These are phyloP conservation scores for Poeciliopsis turneri DNA, from an alignment of 2,797 vertebrate genomes.

Conservation along the genomic window DNA sequence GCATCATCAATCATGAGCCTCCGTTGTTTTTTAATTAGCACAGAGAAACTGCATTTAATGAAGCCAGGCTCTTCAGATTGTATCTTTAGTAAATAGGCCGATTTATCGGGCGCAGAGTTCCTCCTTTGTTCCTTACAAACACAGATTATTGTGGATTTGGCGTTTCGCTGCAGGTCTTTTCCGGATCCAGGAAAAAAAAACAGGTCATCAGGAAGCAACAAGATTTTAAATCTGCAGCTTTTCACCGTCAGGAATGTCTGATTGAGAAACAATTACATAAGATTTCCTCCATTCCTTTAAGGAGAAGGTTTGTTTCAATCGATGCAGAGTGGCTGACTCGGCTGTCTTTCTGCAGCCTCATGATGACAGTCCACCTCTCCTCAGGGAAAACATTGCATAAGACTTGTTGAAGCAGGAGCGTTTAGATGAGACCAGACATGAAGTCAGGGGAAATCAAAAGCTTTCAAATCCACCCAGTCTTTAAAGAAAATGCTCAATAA, in stretches of 20 bases:
- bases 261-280: conserved; percentile 26
- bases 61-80: neutral
- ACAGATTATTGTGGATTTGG: conserved; percentile 17
- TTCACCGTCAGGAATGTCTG: conserved; percentile 12
- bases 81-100: neutral
- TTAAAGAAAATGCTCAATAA: neutral
- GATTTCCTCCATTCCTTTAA: neutral
- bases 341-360: conserved; percentile 26
- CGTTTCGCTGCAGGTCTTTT: conserved; percentile 3
- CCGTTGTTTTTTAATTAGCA: neutral
- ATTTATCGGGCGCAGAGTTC: neutral
- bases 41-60: neutral
- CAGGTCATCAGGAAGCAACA: conserved; percentile 16
- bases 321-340: conserved; percentile 19
- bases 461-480: neutral
- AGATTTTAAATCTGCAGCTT: conserved; percentile 30
- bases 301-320: conserved; percentile 18
- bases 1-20: neutral
- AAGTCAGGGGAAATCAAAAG: conserved; percentile 1
- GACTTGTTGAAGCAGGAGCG: conserved; percentile 8
- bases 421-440: conserved; percentile 16
- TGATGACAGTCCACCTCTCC: conserved; percentile 12
- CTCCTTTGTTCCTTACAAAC: neutral
- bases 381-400: conserved; percentile 27
- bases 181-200: conserved; percentile 11